Evolutionary conservation across 1,140 invertebrate genomes (phyloP), one percentile per base, ranked within the genome.

Genomic region (Potamilus streckersoni): DNA sequence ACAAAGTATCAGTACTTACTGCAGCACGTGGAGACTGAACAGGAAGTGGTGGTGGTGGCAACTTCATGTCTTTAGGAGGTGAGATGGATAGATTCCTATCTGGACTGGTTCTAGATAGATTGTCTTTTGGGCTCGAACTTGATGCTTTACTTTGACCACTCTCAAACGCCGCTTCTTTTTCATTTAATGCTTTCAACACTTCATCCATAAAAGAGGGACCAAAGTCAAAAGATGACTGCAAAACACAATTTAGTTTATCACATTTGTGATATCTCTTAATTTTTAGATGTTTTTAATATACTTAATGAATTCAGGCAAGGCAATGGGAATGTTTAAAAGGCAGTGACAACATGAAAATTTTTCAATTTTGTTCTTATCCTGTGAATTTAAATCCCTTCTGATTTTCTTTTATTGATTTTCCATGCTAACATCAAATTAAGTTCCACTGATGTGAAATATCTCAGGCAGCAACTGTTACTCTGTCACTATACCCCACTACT

Each of bases 191-290:
- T 82, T 94, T 94, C 83, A 98, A 95, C 90, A 98, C 96, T 91
- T 98, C 97, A 85, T 97, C 97, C 84, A 98, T 91, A 58, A 99
- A 91, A 78, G 96, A 98, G 14, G 96, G 95, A 17, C 96, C 96
- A 85, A 98, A 94, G 90, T 98, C 97, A 77, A 96, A 94, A 66
- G 94, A 93, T 89, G 92, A 93, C 93, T 93, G 84, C n/a, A 91
- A 31, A 61, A 14, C 38, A 49, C 38, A 49, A 49, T 49, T 49
- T 49, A 49, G 6, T 11, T 0, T 49, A 49, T 49, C 38, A 49
- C 11, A 49, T 49, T 49, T 8, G 38, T 49, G 5, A 49, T 49
- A 49, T 49, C 38, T 11, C 38, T 49, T 49, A 49, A 49, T 0
- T 49, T 49, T 49, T 49, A 49, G 4, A 49, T 49, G 23, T 23